Conservation (phyloP, 2,797 vertebrate species). For the Aulostomus chinensis region DNA sequence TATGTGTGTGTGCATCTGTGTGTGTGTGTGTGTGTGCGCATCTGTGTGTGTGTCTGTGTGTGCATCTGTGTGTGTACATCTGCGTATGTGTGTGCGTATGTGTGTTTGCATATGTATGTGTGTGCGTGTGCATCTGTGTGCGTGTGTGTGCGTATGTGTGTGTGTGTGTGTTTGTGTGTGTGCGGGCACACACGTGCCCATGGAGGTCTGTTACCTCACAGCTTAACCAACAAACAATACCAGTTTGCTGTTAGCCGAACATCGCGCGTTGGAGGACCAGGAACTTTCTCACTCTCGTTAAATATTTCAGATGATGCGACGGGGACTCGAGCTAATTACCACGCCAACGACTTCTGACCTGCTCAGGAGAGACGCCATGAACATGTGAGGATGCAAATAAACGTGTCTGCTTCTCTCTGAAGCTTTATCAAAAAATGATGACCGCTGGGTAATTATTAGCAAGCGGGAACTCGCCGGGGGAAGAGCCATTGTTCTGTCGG, state of each 20-base stretch:
- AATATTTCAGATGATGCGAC: conserved; percentile 60
- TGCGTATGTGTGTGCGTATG: too few species aligned
- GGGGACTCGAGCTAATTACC: conserved; percentile 67
- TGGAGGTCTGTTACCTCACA: too few species aligned
- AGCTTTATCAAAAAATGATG: conserved; percentile 75
- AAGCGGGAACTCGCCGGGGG: conserved; percentile 38
- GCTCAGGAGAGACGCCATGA: conserved; percentile 48
- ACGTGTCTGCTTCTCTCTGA: conserved; percentile 34
- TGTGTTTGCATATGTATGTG: too few species aligned
- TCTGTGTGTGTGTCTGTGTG: too few species aligned
- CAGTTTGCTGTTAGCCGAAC: too few species aligned
- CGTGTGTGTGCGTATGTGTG: not conserved
- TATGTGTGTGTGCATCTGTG: too few species aligned
- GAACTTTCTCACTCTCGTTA: conserved; percentile 17
- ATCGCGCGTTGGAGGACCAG: too few species aligned
- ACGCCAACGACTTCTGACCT: conserved; percentile 56
- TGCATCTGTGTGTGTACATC: too few species aligned
- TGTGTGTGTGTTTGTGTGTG: conserved; percentile 1
- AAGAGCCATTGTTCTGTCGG: conserved; percentile 62
- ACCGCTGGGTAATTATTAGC: conserved; percentile 73
- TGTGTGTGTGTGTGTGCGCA: too few species aligned
- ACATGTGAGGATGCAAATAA: conserved; percentile 73
- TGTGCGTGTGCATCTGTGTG: not conserved
- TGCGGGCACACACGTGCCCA: too few species aligned
- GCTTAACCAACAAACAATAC: conserved; percentile 23